Evolutionary conservation across 2,113 vertebrate genomes (phyloP).

Genomic region (Chamaetylas fuelleborni): DNA sequence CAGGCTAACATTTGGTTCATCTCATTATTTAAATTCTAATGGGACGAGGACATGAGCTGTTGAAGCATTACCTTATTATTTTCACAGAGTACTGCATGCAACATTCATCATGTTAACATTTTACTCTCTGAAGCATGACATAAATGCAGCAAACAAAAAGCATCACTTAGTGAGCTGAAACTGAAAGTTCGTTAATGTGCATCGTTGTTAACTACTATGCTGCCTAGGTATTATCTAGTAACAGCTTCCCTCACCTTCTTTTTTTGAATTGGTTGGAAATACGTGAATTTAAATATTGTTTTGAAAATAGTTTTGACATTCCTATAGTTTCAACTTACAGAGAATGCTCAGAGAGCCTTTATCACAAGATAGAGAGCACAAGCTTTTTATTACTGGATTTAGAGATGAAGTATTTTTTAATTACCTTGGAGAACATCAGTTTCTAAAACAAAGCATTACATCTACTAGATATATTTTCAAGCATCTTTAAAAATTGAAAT

Average conservation of each 20-base stretch:
- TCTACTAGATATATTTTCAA: not conserved
- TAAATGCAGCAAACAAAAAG: not conserved
- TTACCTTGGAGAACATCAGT: not conserved
- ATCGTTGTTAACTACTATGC: not conserved
- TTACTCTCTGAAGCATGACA: not conserved
- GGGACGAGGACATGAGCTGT: not conserved
- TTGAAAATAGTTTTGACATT: not conserved
- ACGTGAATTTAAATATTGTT: not conserved
- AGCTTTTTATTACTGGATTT: not conserved
- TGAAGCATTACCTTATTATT: not conserved
- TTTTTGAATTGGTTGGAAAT: not conserved
- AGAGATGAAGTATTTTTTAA: not conserved
- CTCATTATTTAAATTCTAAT: not conserved
- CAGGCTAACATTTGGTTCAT: not conserved
- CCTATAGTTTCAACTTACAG: not conserved
- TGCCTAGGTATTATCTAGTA: not conserved
- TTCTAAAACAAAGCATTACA: not conserved
- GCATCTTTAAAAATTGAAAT: not conserved
- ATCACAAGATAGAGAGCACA: not conserved
- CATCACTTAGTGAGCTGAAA: not conserved
- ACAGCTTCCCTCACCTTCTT: accelerated
- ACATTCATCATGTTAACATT: not conserved
- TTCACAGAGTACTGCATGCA: not conserved
- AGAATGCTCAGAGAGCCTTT: not conserved
- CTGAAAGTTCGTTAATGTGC: not conserved